Conservation (phyloP, 1,140 invertebrate genomes). For the Formica selysi region DNA sequence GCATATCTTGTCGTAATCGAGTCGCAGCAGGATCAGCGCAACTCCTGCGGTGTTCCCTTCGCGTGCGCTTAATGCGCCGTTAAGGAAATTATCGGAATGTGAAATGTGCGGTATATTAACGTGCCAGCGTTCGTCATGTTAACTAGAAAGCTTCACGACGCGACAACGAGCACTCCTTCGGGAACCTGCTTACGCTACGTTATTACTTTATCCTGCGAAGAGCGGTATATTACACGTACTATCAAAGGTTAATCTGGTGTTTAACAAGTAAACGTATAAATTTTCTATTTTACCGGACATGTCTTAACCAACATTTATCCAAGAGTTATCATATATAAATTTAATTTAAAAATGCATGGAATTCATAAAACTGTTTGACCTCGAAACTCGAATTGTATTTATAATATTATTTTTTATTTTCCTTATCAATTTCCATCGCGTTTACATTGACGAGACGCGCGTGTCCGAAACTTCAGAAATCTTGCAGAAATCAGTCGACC, state of each 20-base stretch:
- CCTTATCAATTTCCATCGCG: neutral
- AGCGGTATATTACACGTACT: neutral
- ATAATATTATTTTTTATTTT: neutral
- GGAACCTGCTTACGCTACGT: slow-evolving; percentile 15
- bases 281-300: neutral
- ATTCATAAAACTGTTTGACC: neutral
- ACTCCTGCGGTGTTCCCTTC: slow-evolving; percentile 56
- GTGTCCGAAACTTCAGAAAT: neutral
- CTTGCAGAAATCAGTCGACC: slow-evolving; percentile 1
- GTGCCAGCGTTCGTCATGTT: slow-evolving; percentile 55
- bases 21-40: slow-evolving; percentile 57
- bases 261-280: neutral
- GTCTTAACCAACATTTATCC: neutral
- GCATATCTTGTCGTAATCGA: slow-evolving; percentile 60
- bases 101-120: slow-evolving; percentile 52
- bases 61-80: slow-evolving; percentile 60
- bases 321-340: neutral
- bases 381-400: neutral
- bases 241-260: slow-evolving; percentile 21
- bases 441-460: neutral
- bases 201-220: slow-evolving; percentile 35
- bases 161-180: slow-evolving; percentile 10
- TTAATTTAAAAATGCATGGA: neutral
- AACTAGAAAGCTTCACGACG: slow-evolving; percentile 48
- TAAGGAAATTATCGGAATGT: slow-evolving; percentile 63